These are phyloP conservation scores for Semibalanus balanoides DNA, from an alignment of 1,140 invertebrate species.

Conservation along the genomic window DNA sequence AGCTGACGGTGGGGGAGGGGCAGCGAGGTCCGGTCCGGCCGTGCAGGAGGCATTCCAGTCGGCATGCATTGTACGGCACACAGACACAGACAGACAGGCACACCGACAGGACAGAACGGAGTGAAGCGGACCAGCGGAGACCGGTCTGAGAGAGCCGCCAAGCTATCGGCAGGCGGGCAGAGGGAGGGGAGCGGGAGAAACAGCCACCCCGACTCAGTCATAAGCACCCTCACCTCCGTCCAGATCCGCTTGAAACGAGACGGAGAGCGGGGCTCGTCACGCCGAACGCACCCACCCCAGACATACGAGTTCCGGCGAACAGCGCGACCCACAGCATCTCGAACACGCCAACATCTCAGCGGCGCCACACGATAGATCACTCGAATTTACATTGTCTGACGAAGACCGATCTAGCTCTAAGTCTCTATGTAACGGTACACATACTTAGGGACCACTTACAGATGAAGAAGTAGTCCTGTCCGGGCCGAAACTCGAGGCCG, in stretches of 20 bases:
- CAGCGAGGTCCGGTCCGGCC: too few species aligned
- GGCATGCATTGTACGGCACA: not conserved
- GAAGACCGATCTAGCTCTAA: too few species aligned
- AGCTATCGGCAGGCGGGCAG: not conserved
- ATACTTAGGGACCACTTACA: slow-evolving; percentile 41
- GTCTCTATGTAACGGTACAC: too few species aligned
- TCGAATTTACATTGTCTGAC: too few species aligned
- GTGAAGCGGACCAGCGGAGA: not conserved
- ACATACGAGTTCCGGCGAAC: not conserved
- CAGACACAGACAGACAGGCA: not conserved
- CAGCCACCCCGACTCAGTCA: not conserved
- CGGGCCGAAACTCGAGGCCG: slow-evolving; percentile 82
- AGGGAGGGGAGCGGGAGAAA: not conserved
- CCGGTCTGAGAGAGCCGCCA: not conserved
- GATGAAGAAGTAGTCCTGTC: slow-evolving; percentile 92
- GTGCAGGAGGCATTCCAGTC: not conserved
- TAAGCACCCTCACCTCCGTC: not conserved
- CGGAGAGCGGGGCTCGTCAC: not conserved
- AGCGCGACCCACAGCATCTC: not conserved
- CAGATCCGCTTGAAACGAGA: not conserved
- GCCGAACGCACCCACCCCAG: too few species aligned
- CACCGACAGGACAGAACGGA: too few species aligned
- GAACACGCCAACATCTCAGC: too few species aligned
- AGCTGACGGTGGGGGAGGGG: not conserved
- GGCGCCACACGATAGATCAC: slow-evolving; percentile 4